Base-by-base conservation (phyloP, 1,140 invertebrate species). In the Schlechtendalia chinensis region DNA sequence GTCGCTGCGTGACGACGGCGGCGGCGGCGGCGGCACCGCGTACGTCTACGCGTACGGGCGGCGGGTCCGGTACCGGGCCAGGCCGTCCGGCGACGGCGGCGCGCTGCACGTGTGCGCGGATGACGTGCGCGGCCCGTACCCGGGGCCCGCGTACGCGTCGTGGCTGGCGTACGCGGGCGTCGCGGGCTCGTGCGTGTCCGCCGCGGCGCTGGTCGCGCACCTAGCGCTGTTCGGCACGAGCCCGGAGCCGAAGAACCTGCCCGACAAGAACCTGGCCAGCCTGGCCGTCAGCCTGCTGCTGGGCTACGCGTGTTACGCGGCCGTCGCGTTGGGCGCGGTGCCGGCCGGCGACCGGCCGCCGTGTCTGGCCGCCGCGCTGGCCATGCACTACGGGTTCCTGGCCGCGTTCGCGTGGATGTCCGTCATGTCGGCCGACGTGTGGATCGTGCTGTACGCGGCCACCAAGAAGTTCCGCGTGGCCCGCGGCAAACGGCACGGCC, bases 331-430 rank as follows among this genome's bases (percentile, higher is more conserved):
- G 11, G 19, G 12, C 0, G 59, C 11, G 24, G 59, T 56, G 5
- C 0, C 27, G 0, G 12, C 47, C 14, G 72, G 63, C 6, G 0
- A 11, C 17, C 19, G 32, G 0, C 5, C 27, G 1, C 53, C 67
- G 22, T 81, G 81, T n/a, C 17, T 54, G n/a, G 12, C n/a, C 3
- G n/a, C 39, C 1, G 81, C 71, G 32, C 29, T 75, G 5, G 8
- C 32, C 27, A 58, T 56, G 14, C 74, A 81, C 10, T 81, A 58
- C 50, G 74, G 81, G 16, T 81, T 81, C 32, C 53, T 81, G 32
- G 59, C 72, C 17, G 74, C 74, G 1, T 77, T 81, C 39, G 72
- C 74, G 5, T 81, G 81, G 81, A 50, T 79, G 53, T 81, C 63
- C n/a, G 71, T 75, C 8, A 75, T 81, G 69, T 61, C 81, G 16